Evolutionary conservation across 2,888 invertebrate species (phyloP).

Genomic region (Yponomeuta sedellus): DNA sequence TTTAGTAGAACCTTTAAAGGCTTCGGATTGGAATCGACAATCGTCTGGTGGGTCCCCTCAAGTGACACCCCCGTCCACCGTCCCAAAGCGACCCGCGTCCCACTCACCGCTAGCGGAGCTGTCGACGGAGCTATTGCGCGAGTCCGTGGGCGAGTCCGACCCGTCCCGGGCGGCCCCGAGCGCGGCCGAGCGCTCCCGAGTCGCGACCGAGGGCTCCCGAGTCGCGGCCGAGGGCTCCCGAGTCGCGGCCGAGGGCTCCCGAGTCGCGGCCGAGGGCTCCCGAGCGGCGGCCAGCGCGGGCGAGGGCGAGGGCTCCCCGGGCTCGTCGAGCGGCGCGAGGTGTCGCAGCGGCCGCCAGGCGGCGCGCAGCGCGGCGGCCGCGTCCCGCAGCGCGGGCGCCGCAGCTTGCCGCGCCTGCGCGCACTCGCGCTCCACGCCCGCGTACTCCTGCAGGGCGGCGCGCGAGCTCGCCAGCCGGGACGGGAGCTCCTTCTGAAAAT

Average conservation of each 20-base stretch:
- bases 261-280: conserved; percentile 26
- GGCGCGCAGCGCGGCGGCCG: conserved; percentile 74
- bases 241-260: too few species aligned
- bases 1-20: too few species aligned
- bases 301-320: conserved; percentile 44
- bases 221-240: conserved; percentile 68
- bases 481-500: background rate
- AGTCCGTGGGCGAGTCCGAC: conserved; percentile 17
- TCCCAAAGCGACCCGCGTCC: background rate
- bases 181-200: conserved; percentile 10
- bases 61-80: background rate
- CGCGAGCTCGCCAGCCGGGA: background rate
- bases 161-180: conserved; percentile 14
- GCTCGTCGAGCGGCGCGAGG: conserved; percentile 67
- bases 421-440: background rate
- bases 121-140: conserved; percentile 29
- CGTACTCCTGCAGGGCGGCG: background rate
- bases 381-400: conserved; percentile 73
- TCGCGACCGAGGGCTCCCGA: conserved; percentile 54
- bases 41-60: background rate
- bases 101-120: conserved; percentile 42
- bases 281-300: conserved; percentile 22
- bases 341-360: conserved; percentile 34
- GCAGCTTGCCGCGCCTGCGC: conserved; percentile 69
- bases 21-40: background rate